Evolutionary conservation across 2,888 invertebrate genomes (phyloP).

Genomic region (Philaethria dido): DNA sequence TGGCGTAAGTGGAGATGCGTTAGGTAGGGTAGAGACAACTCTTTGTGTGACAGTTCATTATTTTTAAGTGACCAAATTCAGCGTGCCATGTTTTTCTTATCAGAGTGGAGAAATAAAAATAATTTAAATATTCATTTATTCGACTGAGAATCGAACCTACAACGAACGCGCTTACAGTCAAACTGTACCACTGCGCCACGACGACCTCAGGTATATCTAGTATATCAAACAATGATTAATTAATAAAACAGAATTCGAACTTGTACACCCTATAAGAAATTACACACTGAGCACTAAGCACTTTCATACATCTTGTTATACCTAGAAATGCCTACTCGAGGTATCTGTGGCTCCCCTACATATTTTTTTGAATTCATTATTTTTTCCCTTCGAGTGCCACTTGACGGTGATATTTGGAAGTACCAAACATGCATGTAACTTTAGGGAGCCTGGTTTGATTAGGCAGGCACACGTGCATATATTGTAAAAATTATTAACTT

Average conservation of each 20-base stretch:
- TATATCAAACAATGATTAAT: too few relatives aligned
- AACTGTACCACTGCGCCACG: too few relatives aligned
- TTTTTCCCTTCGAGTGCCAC: conserved; percentile 48
- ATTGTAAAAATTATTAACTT: conserved; percentile 2
- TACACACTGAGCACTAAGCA: not conserved
- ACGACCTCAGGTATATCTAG: too few relatives aligned
- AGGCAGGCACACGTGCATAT: conserved; percentile 28
- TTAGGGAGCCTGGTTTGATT: conserved; percentile 29
- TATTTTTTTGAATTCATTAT: conserved; percentile 54
- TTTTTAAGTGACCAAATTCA: too few relatives aligned
- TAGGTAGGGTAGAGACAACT: too few relatives aligned
- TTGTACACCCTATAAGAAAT: not conserved
- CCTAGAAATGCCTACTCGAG: conserved; percentile 52
- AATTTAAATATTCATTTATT: too few relatives aligned
- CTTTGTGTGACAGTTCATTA: too few relatives aligned
- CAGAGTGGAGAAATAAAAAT: too few relatives aligned
- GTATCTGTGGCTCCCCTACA: conserved; percentile 50
- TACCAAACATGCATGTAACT: conserved; percentile 19
- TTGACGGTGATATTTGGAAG: conserved; percentile 33
- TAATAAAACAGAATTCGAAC: not conserved
- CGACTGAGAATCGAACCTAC: too few relatives aligned
- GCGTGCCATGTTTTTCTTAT: too few relatives aligned
- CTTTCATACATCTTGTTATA: not conserved
- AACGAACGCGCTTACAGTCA: too few relatives aligned
- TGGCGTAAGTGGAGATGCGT: too few relatives aligned